Conservation (phyloP, 1,140 invertebrate species). For the Cotesia glomerata region DNA sequence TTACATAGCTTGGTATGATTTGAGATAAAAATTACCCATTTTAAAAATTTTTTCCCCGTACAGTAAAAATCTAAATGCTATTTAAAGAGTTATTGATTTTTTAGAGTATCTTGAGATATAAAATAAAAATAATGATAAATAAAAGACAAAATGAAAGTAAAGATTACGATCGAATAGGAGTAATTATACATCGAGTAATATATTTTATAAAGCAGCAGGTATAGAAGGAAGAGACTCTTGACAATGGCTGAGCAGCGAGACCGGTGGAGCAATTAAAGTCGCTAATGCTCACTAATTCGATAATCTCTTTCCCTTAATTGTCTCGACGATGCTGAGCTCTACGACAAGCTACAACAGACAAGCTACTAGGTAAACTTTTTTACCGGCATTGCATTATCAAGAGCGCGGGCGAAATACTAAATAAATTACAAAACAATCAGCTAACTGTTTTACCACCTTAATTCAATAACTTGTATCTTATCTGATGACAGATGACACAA, state of each 20-base stretch:
- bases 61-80: no score
- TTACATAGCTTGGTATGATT: no score
- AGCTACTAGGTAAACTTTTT: background rate
- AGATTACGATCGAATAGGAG: background rate
- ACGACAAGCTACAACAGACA: background rate
- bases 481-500: no score
- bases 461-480: background rate
- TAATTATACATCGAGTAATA: background rate
- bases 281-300: slow-evolving; percentile 29
- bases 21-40: no score
- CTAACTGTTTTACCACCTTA: background rate
- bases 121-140: background rate
- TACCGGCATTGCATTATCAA: background rate
- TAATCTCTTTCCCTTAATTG: slow-evolving; percentile 34
- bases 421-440: background rate
- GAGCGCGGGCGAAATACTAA: background rate
- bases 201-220: background rate
- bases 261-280: slow-evolving; percentile 28
- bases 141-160: background rate
- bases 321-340: slow-evolving; percentile 12
- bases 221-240: slow-evolving; percentile 8
- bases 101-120: background rate
- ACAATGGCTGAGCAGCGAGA: slow-evolving; percentile 18
- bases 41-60: no score
- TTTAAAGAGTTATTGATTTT: no score